phyloP scores from a whole-genome alignment of 2,797 vertebrate genomes.

The Spinus pinus region DNA sequence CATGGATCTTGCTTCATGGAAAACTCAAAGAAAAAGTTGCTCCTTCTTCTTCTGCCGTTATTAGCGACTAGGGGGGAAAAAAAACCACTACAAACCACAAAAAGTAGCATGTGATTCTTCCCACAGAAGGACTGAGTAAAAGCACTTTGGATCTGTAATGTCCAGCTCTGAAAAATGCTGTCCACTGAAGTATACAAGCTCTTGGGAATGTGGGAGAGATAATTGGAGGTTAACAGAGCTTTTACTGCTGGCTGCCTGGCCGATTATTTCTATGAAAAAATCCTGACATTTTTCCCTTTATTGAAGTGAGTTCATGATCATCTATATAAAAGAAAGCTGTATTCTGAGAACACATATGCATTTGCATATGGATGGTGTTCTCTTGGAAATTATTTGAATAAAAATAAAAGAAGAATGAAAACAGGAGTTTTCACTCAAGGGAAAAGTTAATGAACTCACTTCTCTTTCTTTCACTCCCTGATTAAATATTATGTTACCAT shows the following conservation, averaged over 20 bases:
- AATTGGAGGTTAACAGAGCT: conserved; percentile 44
- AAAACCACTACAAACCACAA: background rate
- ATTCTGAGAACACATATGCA: conserved; percentile 31
- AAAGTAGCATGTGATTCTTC: background rate
- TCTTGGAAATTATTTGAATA: conserved; percentile 66
- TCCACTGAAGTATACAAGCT: background rate
- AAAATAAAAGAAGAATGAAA: conserved; percentile 69
- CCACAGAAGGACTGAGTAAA: background rate
- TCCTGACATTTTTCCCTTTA: conserved; percentile 5
- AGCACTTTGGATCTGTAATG: background rate
- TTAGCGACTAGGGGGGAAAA: rapidly evolving
- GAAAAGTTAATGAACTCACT: conserved; percentile 69
- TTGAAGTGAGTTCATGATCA: conserved; percentile 43
- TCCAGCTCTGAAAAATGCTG: background rate
- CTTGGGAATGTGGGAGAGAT: conserved; percentile 5
- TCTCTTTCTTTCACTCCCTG: conserved; percentile 66
- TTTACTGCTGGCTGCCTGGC: conserved; percentile 17
- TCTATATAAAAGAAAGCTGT: conserved; percentile 56
- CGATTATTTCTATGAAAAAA: conserved; percentile 49
- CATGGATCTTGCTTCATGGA: background rate
- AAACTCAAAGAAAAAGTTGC: background rate
- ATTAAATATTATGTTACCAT: conserved; percentile 69
- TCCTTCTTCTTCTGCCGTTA: background rate
- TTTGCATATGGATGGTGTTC: conserved; percentile 60
- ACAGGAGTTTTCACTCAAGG: conserved; percentile 67